A percentile compares a stretch with the other conserved stretches of the same genome.
phyloP scores from a whole-genome alignment of 1,140 invertebrate genomes.

The Pogonomyrmex barbatus region DNA sequence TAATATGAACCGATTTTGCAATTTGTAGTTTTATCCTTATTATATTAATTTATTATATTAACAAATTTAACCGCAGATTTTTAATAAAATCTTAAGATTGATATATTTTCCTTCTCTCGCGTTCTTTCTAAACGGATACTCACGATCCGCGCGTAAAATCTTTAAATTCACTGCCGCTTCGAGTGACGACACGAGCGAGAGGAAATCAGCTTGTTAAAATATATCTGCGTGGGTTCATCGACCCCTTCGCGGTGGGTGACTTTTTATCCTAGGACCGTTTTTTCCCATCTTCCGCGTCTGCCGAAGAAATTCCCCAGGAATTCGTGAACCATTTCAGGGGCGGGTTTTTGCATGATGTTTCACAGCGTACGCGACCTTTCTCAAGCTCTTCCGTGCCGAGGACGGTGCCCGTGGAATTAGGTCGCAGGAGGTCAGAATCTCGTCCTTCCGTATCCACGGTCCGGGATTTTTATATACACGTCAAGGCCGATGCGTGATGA shows the following conservation, averaged over 20 bases:
- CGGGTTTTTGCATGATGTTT: slow-evolving; percentile 81
- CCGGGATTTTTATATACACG: slow-evolving; percentile 45
- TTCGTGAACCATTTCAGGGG: slow-evolving; percentile 81
- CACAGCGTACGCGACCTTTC: slow-evolving; percentile 80
- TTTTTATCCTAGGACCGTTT: slow-evolving; percentile 77
- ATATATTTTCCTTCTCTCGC: not conserved
- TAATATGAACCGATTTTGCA: not conserved
- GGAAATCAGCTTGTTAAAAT: slow-evolving; percentile 61
- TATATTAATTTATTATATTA: too few species aligned
- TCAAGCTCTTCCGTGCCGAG: slow-evolving; percentile 75
- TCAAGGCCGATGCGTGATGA: slow-evolving; percentile 59
- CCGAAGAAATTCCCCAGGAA: slow-evolving; percentile 75
- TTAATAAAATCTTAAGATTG: not conserved
- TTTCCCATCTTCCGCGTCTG: slow-evolving; percentile 44
- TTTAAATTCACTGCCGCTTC: not conserved
- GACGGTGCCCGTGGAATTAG: slow-evolving; percentile 64
- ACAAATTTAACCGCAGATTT: not conserved
- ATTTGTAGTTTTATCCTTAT: not conserved
- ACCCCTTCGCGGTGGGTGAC: slow-evolving; percentile 76
- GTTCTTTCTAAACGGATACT: not conserved
- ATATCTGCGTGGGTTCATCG: slow-evolving; percentile 65
- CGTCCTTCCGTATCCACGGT: slow-evolving; percentile 34
- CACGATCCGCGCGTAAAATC: not conserved
- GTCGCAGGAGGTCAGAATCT: slow-evolving; percentile 68
- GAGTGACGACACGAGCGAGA: slow-evolving; percentile 16